These are phyloP conservation scores for Nephila pilipes DNA, from an alignment of 1,140 invertebrate species.

Conservation along the genomic window DNA sequence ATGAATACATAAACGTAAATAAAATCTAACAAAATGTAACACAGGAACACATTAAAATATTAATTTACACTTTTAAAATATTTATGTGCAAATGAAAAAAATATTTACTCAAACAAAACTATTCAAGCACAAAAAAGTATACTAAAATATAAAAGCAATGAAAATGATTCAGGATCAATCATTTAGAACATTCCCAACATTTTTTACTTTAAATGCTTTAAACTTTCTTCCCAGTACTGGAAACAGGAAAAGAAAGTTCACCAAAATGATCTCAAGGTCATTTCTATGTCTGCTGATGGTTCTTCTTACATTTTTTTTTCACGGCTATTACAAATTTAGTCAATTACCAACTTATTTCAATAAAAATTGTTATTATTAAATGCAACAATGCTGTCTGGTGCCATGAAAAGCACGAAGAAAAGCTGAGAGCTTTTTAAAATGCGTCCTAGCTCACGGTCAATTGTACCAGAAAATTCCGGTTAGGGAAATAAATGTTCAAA, in stretches of 20 bases:
- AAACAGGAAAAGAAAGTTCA: conserved; percentile 9
- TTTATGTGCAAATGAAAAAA: too few relatives aligned
- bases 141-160: too few relatives aligned
- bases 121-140: too few relatives aligned
- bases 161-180: too few relatives aligned
- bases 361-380: not conserved
- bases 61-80: too few relatives aligned
- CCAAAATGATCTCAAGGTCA: not conserved
- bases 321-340: not conserved
- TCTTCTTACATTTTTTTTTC: not conserved
- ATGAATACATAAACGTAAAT: too few relatives aligned
- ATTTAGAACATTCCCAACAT: too few relatives aligned
- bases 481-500: not conserved
- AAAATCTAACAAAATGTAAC: too few relatives aligned
- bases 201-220: too few relatives aligned
- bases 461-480: not conserved
- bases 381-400: not conserved
- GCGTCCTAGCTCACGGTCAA: not conserved
- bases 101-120: too few relatives aligned
- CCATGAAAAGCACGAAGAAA: not conserved
- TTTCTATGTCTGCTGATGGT: not conserved
- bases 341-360: not conserved
- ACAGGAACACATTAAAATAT: too few relatives aligned
- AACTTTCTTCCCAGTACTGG: not conserved
- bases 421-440: not conserved